These are phyloP conservation scores for Leptosomus discolor DNA, from an alignment of 2,113 vertebrate species.

Conservation along the genomic window DNA sequence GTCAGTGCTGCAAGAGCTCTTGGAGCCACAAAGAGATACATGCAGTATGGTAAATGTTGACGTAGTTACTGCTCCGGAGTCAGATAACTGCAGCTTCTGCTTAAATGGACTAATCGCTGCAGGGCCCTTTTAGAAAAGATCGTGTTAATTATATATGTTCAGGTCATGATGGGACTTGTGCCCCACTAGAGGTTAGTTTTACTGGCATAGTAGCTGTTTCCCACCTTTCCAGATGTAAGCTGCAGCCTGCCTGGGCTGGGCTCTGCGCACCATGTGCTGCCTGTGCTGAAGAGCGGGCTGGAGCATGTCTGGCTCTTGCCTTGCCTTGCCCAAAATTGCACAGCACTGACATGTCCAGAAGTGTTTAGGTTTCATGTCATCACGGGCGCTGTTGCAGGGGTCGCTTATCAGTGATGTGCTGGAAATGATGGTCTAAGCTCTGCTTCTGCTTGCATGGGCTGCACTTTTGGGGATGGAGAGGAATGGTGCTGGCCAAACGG, in stretches of 20 bases:
- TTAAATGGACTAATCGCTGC: neutral
- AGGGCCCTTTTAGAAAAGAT: neutral
- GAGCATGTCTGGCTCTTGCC: neutral
- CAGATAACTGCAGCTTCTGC: neutral
- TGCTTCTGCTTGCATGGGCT: fast-evolving
- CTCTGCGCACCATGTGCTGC: neutral
- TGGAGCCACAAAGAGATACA: neutral
- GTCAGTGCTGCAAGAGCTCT: neutral
- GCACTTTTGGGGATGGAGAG: neutral
- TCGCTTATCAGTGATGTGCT: neutral
- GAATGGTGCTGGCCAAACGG: neutral
- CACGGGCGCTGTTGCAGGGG: neutral
- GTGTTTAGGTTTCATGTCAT: neutral
- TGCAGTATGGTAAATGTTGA: neutral
- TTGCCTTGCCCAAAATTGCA: neutral
- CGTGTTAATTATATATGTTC: neutral
- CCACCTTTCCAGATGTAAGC: neutral
- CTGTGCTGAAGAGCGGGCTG: neutral
- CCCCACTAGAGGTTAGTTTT: neutral
- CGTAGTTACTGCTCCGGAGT: neutral
- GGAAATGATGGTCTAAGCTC: neutral
- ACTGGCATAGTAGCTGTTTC: neutral
- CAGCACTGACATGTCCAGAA: neutral
- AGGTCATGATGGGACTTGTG: neutral
- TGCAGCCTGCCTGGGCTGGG: neutral